Evolutionary conservation across 2,797 vertebrate species (phyloP).

Genomic region (Antennarius maculatus): DNA sequence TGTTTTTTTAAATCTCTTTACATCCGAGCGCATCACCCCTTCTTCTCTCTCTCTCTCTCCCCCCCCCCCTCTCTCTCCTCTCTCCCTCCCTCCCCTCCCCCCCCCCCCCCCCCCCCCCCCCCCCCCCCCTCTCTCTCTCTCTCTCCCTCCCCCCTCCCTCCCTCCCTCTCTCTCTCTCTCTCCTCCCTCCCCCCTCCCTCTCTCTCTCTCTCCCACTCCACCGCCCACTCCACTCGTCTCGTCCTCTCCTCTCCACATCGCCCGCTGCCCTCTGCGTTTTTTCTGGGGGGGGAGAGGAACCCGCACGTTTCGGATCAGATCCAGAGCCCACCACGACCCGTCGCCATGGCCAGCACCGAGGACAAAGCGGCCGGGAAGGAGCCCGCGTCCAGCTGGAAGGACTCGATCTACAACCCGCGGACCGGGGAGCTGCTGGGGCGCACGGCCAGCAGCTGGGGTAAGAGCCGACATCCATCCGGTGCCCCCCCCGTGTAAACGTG

Average conservation of each 20-base stretch:
- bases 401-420: constrained; percentile 90
- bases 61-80: too few relatives aligned
- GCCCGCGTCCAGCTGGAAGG: constrained; percentile 88
- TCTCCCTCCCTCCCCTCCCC: too few relatives aligned
- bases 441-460: constrained; percentile 94
- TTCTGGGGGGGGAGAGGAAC: constrained; percentile 21
- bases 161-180: constrained; percentile 11
- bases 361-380: constrained; percentile 86
- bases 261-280: constrained; percentile 58
- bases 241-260: constrained; percentile 64
- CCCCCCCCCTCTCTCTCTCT: not conserved
- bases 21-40: too few relatives aligned
- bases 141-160: too few relatives aligned
- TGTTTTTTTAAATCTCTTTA: too few relatives aligned
- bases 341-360: constrained; percentile 86
- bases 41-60: too few relatives aligned
- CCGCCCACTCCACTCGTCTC: constrained; percentile 71
- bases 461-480: constrained; percentile 52
- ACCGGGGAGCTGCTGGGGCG: constrained; percentile 90
- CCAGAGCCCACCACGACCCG: too few relatives aligned
- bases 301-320: too few relatives aligned
- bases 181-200: constrained; percentile 38
- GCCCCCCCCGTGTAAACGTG: too few relatives aligned
- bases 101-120: too few relatives aligned
- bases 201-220: constrained; percentile 40